A percentile compares a stretch with the other conserved stretches of the same genome.
phyloP scores from a whole-genome alignment of 2,888 invertebrate species.

The Blastobasis lacticolella region DNA sequence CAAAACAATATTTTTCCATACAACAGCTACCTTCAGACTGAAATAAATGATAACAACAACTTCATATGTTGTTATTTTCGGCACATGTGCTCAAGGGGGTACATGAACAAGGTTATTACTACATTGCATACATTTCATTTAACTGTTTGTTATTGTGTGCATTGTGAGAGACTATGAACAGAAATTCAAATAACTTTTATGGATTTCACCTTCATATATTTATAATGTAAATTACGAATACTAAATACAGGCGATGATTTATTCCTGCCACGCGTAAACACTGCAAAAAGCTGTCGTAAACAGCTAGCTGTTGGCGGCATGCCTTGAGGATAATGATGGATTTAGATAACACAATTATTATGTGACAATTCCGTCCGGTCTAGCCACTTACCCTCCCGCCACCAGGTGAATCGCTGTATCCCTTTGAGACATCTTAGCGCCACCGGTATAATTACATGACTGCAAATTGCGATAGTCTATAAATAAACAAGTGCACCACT shows the following conservation, averaged over 20 bases:
- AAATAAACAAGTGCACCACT: constrained; percentile 71
- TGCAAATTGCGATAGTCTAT: constrained; percentile 67
- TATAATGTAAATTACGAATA: too few relatives aligned
- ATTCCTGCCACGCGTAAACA: constrained; percentile 28
- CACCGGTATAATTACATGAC: constrained; percentile 66
- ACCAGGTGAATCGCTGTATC: constrained; percentile 95
- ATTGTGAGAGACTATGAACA: too few relatives aligned
- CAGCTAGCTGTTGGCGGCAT: constrained; percentile 31
- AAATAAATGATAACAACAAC: too few relatives aligned
- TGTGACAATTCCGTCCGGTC: neutral
- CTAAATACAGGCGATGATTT: neutral
- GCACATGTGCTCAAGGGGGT: too few relatives aligned
- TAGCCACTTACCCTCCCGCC: constrained; percentile 91
- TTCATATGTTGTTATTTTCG: too few relatives aligned
- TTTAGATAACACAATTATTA: neutral
- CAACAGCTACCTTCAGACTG: too few relatives aligned
- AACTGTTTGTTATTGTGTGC: too few relatives aligned
- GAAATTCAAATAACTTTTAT: too few relatives aligned
- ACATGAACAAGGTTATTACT: too few relatives aligned
- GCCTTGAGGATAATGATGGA: constrained; percentile 25
- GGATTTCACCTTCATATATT: too few relatives aligned
- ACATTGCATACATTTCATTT: too few relatives aligned
- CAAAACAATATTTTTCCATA: too few relatives aligned
- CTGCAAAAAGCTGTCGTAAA: constrained; percentile 35
- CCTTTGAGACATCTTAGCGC: constrained; percentile 79